Evolutionary conservation across 2,888 invertebrate species (phyloP), one percentile per base, ranked within the genome.

Genomic region (Drosophila paramelanica): DNA sequence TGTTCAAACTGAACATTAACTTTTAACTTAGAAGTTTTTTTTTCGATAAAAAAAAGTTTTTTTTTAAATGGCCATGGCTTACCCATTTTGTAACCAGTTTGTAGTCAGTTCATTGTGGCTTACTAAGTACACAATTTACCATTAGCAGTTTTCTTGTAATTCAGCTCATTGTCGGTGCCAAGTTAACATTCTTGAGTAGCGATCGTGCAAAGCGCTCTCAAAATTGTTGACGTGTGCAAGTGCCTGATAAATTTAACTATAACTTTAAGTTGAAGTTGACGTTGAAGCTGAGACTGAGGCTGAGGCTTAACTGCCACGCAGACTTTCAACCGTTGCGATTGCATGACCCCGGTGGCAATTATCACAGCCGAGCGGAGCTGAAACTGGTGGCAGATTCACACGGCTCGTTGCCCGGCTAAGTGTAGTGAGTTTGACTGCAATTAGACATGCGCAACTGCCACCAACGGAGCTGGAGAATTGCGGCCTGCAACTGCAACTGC

Each of bases 371-470:
- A 10, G 33, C 10, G 13, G 52, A 46, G 46, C 56, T 74, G 42
- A 69, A 58, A 58, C 73, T 71, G 76, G 77, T 74, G 73, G 69
- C 72, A 69, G 70, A 73, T 82, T 78, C 82, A 81, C 77, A 77
- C 74, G 79, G 79, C 74, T 68, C 43, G 60, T 31, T 52, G 67
- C 41, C 55, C 45, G 61, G 60, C 39, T 65, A 65, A 73, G 73
- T 77, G 73, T 51, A 57, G 69, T 59, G 50, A 66, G 66, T 73
- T 77, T 82, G 84, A 88, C 83, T 78, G 75, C 83, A 86, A 86
- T 86, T 86, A 86, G 83, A 81, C 86, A 81, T 81, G 83, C 81
- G 73, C 82, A 79, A 59, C 76, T 75, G 82, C 77, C 79, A 78
- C 70, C 69, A 70, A 73, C 70, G 59, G 56, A 38, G 78, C 52